Base-by-base conservation (phyloP, 1,140 invertebrate genomes). In the Brachionus rubens region DNA sequence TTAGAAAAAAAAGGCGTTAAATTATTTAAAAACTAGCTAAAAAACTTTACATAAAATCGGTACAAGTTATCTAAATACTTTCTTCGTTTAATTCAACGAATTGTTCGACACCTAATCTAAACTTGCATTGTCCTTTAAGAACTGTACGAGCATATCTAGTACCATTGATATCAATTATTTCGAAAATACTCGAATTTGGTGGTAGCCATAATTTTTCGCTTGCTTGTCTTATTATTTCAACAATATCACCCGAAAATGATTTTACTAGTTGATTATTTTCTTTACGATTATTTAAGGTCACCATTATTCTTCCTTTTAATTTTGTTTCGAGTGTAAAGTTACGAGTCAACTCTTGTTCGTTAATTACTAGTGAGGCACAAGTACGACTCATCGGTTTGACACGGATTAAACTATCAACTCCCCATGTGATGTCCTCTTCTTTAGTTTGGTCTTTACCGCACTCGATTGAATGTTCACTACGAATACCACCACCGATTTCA, bases 401-500 rank as follows among this genome's bases (percentile, higher is more conserved):
- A 47, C 79, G 83, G 56, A 86, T 83, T 33, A 80, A 82, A 70
- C 83, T 86, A 79, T 87, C 83, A 1, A 86, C 86, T 19, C 80
- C 80, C 86, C 86, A 87, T 3, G 82, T 83, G 28, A 87, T 80
- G 10, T 79, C 78, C 77, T 86, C 82, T 46, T 85, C 83, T 40
- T 82, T 79, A 1, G 79, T 82, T 65, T 83, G 81, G 59, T 86
- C 86, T 62, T 81, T 82, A 3, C 82, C 79, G 14, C 81, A 82
- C 62, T 85, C 84, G 77, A 87, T 83, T 33, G 80, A 81, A n/a
- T 85, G 80, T 76, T 87, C 86, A 28, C 84, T 81, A 33, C 86
- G 85, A 78, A 87, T 87, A 14, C 85, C 85, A 19, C 84, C 84
- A 36, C 86, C 86, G 9, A 84, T 81, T 67, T 83, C 82, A 16